Percentiles rank a stretch among this genome's conserved stretches.
These are phyloP conservation scores for Fregetta grallaria DNA, from an alignment of 2,113 vertebrate species.

Conservation along the genomic window DNA sequence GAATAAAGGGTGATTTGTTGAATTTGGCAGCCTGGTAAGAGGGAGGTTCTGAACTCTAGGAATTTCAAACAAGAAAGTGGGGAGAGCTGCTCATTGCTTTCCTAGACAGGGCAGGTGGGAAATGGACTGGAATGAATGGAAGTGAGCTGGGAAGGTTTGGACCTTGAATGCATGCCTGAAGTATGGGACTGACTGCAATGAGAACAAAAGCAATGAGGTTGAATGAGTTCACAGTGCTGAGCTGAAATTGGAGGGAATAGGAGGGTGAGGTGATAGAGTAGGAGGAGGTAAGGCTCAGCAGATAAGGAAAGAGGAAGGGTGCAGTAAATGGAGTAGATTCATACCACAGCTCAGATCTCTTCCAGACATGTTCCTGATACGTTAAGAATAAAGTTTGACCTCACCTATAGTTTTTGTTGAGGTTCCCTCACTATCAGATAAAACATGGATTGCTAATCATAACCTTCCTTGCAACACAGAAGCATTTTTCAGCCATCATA, in stretches of 20 bases:
- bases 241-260: background rate
- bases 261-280: background rate
- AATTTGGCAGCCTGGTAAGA: background rate
- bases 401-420: accelerated
- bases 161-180: background rate
- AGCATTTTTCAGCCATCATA: background rate
- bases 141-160: background rate
- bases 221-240: background rate
- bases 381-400: background rate
- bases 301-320: background rate
- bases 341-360: background rate
- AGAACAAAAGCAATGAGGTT: background rate
- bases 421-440: background rate
- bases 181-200: background rate
- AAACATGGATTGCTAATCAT: background rate
- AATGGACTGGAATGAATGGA: background rate
- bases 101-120: background rate
- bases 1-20: background rate
- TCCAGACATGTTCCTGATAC: background rate
- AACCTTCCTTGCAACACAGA: background rate
- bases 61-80: background rate
- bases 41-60: background rate
- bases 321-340: background rate
- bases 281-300: background rate
- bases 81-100: background rate